Conservation (phyloP, 2,888 invertebrate species). For the Entomobrya proxima region DNA sequence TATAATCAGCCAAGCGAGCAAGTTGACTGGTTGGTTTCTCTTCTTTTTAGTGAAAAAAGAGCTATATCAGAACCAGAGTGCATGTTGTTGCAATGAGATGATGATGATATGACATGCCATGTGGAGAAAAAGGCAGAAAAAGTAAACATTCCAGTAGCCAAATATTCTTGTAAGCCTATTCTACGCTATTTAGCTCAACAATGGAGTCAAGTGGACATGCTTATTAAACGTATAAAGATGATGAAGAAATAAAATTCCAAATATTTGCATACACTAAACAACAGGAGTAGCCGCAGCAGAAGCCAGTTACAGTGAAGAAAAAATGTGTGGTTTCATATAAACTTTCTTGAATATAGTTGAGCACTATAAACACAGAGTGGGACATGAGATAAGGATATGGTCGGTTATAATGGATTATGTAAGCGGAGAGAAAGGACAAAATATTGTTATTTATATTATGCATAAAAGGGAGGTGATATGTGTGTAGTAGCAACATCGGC, state of each 20-base stretch:
- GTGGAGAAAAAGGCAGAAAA: slow-evolving; percentile 13
- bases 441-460: slow-evolving; percentile 11
- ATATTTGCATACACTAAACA: slow-evolving; percentile 60
- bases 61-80: neutral
- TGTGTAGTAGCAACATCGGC: neutral
- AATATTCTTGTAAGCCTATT: slow-evolving; percentile 40
- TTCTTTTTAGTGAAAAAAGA: neutral
- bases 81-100: neutral
- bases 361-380: too few species aligned
- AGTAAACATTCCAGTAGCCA: slow-evolving; percentile 67
- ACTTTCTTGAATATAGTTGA: neutral
- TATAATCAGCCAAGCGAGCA: neutral
- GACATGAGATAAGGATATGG: neutral
- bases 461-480: neutral
- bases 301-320: neutral
- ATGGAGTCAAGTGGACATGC: slow-evolving; percentile 63
- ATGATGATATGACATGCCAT: slow-evolving; percentile 17
- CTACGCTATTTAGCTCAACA: slow-evolving; percentile 59
- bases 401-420: neutral
- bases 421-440: slow-evolving; percentile 33
- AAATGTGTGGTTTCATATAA: slow-evolving; percentile 3
- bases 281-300: neutral
- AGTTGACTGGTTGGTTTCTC: neutral
- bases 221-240: slow-evolving; percentile 61
- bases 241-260: slow-evolving; percentile 68